phyloP scores from a whole-genome alignment of 2,797 vertebrate species.

The Pipistrellus pipistrellus region DNA sequence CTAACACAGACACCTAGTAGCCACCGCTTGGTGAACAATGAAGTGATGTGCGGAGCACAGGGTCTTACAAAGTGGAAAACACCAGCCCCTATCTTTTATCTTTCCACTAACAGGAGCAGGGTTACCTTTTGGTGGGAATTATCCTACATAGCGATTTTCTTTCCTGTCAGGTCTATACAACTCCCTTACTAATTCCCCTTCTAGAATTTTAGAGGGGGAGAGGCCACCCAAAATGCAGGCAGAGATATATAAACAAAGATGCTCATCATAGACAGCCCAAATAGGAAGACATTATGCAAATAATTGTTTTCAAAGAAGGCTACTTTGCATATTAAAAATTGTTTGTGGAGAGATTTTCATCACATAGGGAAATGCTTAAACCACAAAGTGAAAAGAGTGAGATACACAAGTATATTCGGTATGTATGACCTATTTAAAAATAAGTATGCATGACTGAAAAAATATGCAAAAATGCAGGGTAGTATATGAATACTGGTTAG shows the following conservation, averaged over 20 bases:
- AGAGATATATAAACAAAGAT: neutral
- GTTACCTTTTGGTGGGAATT: constrained; percentile 23
- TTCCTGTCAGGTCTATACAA: neutral
- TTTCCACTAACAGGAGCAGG: neutral
- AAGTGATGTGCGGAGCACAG: neutral
- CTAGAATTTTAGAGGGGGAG: neutral
- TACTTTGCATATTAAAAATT: constrained; percentile 26
- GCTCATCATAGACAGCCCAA: neutral
- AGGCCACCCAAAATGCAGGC: neutral
- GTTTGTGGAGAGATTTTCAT: neutral
- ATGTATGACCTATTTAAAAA: neutral
- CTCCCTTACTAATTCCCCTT: neutral
- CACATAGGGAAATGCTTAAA: neutral
- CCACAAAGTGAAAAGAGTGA: constrained; percentile 23
- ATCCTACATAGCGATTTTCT: constrained; percentile 8
- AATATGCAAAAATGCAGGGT: neutral
- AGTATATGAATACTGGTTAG: neutral
- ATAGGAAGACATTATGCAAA: neutral
- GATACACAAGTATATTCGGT: neutral
- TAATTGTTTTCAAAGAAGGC: neutral
- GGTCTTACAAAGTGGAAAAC: neutral
- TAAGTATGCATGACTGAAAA: neutral
- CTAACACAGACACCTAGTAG: neutral
- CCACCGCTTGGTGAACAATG: neutral
- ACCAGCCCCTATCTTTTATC: neutral